Base-by-base conservation (phyloP, 2,797 vertebrate genomes). In the Zalophus californianus region DNA sequence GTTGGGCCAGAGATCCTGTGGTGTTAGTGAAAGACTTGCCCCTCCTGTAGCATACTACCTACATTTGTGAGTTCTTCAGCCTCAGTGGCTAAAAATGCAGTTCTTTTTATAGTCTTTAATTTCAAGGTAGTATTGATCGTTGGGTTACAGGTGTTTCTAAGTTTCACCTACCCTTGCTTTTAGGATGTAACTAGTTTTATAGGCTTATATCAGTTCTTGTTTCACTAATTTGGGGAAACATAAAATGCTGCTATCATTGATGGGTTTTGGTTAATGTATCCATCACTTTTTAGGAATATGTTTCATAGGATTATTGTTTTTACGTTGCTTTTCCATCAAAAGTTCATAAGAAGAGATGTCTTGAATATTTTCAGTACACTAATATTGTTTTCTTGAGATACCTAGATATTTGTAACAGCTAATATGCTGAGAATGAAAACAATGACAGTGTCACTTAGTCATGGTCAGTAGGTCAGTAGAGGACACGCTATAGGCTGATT, bases 281-380 rank as follows among this genome's bases (percentile, higher is more conserved):
- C 7, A 27, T 94, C 32, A 27, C 29, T 89, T 87, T 91, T 88
- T 92, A 41, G 78, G 20, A 78, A 29, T 62, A 50, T 89, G 44
- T 73, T 80, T 94, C 35, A 73, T 48, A 68, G 50, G 66, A 79
- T 90, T 86, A 64, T 78, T 82, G 15, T 95, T 97, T 97, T 90
- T 66, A 64, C 23, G 25, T 85, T 96, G 52, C 44, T 78, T 95
- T 96, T 86, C 13, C 25, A 72, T 54, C 25, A 83, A 14, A n/a
- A 2, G 35, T 58, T 82, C 60, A 60, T 82, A 82, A 78, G 83
- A 93, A 95, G 64, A 73, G 83, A 77, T 56, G 9, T 72, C 32
- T 90, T 87, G 60, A 35, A 23, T 96, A 80, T 86, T 95, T 91
- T 94, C 32, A 60, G 41, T 48, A 62, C 1, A 29, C 13, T 84